Evolutionary conservation across 2,797 vertebrate species (phyloP).

Genomic region (Pogoniulus pusillus): DNA sequence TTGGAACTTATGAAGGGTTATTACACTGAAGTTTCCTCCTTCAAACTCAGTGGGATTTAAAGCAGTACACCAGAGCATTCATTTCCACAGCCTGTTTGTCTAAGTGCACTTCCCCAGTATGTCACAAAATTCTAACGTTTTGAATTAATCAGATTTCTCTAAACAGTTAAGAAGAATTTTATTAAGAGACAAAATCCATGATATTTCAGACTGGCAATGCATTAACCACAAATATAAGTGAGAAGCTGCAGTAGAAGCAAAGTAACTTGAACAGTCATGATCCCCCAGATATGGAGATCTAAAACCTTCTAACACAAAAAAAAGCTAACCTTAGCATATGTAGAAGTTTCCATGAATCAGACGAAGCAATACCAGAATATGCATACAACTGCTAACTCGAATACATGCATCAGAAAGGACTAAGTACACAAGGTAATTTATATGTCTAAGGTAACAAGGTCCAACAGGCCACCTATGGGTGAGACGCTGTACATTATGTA

Average conservation of each 20-base stretch:
- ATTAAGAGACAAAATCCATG: background rate
- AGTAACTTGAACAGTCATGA: background rate
- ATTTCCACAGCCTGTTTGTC: background rate
- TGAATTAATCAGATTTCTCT: background rate
- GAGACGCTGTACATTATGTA: background rate
- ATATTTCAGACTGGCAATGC: background rate
- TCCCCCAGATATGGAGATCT: background rate
- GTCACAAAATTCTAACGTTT: background rate
- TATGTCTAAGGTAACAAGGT: rapidly evolving
- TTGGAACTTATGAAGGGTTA: background rate
- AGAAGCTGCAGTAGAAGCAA: background rate
- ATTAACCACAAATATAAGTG: background rate
- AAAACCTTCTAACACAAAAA: background rate
- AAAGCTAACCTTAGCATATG: background rate
- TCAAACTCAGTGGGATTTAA: background rate
- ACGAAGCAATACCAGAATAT: background rate
- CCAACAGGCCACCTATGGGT: background rate
- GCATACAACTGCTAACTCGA: background rate
- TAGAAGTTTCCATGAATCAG: background rate
- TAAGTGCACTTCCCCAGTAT: background rate
- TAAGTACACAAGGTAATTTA: background rate
- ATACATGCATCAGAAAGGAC: background rate
- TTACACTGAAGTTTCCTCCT: background rate
- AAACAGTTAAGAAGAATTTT: background rate
- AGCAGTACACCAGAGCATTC: background rate